A percentile compares a stretch with the other conserved stretches of the same genome.
These are phyloP conservation scores for Amblyopsis rosae DNA, from an alignment of 2,113 vertebrate species.

Conservation along the genomic window DNA sequence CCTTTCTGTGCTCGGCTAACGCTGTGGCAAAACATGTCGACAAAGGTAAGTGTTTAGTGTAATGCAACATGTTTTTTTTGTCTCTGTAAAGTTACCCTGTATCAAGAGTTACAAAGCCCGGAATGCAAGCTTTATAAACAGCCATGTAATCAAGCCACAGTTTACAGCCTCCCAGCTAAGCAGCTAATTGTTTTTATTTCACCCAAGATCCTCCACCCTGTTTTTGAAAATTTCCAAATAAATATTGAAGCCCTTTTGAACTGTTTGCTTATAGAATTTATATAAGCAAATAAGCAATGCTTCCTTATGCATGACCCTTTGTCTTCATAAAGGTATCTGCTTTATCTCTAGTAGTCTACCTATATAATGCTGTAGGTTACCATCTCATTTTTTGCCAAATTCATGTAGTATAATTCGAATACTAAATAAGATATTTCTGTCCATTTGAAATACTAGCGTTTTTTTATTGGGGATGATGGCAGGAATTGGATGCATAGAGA, in stretches of 20 bases:
- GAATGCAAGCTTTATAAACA: slow-evolving; percentile 30
- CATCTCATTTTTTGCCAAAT: not conserved
- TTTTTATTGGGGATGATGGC: slow-evolving; percentile 11
- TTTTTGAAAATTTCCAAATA: slow-evolving; percentile 23
- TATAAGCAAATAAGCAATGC: slow-evolving; percentile 23
- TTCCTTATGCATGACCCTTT: slow-evolving; percentile 32
- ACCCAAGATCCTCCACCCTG: slow-evolving; percentile 4
- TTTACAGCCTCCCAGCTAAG: not conserved
- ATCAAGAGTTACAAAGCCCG: slow-evolving; percentile 23
- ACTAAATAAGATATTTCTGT: not conserved
- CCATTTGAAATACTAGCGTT: not conserved
- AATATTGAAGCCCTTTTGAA: slow-evolving; percentile 21
- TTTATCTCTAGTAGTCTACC: not conserved
- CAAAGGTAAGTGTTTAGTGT: slow-evolving; percentile 73
- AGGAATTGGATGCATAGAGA: not conserved
- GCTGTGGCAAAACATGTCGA: slow-evolving; percentile 71
- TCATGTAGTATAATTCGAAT: not conserved
- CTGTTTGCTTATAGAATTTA: slow-evolving; percentile 13
- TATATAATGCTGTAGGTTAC: too few species aligned
- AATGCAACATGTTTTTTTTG: not conserved
- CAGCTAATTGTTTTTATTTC: slow-evolving; percentile 28
- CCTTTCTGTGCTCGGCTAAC: slow-evolving; percentile 66
- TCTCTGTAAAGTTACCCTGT: slow-evolving; percentile 7
- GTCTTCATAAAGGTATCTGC: slow-evolving; percentile 24
- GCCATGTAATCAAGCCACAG: slow-evolving; percentile 3